Evolutionary conservation across 2,113 vertebrate genomes (phyloP).

Genomic region (Lamprologus lemairii): DNA sequence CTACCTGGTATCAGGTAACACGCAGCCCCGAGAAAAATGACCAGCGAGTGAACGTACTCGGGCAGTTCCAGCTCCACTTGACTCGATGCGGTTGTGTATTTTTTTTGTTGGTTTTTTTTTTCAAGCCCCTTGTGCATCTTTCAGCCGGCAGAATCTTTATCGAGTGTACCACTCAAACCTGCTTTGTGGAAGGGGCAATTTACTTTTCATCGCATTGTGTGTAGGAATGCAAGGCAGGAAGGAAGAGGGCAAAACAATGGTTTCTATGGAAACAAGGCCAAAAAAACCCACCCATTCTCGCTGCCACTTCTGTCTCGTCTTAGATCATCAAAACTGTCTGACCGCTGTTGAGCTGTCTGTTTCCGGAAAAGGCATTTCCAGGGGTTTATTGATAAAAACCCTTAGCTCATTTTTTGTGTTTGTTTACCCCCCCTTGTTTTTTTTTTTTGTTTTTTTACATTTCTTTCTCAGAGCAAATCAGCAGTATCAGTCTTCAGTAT

Average conservation of each 20-base stretch:
- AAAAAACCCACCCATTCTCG: slow-evolving; percentile 1
- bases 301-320: background rate
- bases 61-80: slow-evolving; percentile 14
- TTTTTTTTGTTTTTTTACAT: background rate
- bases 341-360: background rate
- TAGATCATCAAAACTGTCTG: background rate
- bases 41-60: slow-evolving; percentile 25
- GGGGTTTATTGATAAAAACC: slow-evolving; percentile 13
- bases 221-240: slow-evolving; percentile 73
- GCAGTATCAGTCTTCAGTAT: background rate
- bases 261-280: slow-evolving; percentile 52
- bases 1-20: slow-evolving; percentile 73
- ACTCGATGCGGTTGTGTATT: background rate
- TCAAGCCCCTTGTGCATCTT: slow-evolving; percentile 50
- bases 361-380: background rate
- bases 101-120: background rate
- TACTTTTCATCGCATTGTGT: slow-evolving; percentile 71
- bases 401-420: slow-evolving; percentile 3
- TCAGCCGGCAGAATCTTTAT: slow-evolving; percentile 47
- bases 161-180: slow-evolving; percentile 49
- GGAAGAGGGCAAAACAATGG: slow-evolving; percentile 72
- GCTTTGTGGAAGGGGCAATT: slow-evolving; percentile 72
- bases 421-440: background rate
- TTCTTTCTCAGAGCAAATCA: slow-evolving; percentile 5
- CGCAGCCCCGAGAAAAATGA: slow-evolving; percentile 52